phyloP scores from a whole-genome alignment of 2,113 vertebrate genomes.

The Cyprinodon tularosa region DNA sequence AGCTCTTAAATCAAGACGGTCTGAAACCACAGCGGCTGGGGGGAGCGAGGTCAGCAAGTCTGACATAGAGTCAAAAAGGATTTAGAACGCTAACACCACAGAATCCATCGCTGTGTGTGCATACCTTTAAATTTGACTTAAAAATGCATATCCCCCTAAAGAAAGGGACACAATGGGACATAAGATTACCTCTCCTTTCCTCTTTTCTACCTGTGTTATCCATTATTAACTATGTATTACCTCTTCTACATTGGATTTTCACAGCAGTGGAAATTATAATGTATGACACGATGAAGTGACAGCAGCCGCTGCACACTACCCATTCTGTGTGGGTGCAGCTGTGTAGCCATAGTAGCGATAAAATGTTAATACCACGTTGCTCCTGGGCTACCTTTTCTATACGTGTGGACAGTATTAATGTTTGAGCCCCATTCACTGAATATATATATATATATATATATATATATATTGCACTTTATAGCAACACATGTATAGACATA shows the following conservation, averaged over 20 bases:
- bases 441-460: conserved; percentile 29
- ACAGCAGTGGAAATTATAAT: conserved; percentile 52
- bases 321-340: conserved; percentile 51
- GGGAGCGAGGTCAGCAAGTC: conserved; percentile 52
- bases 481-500: not conserved
- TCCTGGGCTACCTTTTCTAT: conserved; percentile 65
- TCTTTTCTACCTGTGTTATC: conserved; percentile 27
- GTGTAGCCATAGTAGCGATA: conserved; percentile 59
- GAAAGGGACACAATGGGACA: conserved; percentile 37
- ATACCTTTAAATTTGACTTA: conserved; percentile 33
- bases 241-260: conserved; percentile 43
- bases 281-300: conserved; percentile 70
- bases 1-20: conserved; percentile 42
- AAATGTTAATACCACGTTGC: conserved; percentile 68
- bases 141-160: conserved; percentile 39
- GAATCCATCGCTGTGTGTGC: conserved; percentile 32
- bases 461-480: conserved; percentile 33
- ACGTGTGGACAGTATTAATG: conserved; percentile 67
- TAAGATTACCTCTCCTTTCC: conserved; percentile 44
- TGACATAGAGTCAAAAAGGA: conserved; percentile 41
- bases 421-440: conserved; percentile 55
- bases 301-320: conserved; percentile 34
- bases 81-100: conserved; percentile 35
- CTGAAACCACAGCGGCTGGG: conserved; percentile 25
- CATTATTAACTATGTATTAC: conserved; percentile 45